Base-by-base conservation (phyloP, 64 coral and sea anemone species). In the Orbicella faveolata region DNA sequence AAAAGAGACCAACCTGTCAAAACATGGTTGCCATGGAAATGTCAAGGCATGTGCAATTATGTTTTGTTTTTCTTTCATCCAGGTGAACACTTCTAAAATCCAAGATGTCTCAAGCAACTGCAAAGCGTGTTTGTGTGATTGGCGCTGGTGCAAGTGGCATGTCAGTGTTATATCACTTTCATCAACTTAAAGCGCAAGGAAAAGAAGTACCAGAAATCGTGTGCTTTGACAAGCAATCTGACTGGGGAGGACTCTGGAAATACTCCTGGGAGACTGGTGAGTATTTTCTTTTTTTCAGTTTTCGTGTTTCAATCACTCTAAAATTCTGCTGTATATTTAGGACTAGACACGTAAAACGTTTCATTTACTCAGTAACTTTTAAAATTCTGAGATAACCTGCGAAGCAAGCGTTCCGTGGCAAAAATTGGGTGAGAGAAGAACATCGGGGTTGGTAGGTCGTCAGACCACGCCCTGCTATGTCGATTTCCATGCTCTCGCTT, bases 191-290 rank as follows among this genome's bases (percentile, higher is more conserved):
- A 59, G 17, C 17, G 15, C 30, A 91, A 83, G 89, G 73, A 33
- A 77, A 77, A 52, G 34, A 84, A 75, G 51, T 91, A 34, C 80
- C 89, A 7, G 79, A 91, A 53, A 85, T 85, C 65, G 89, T 91
- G 52, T 91, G 89, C 30, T 91, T 51, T 61, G 89, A 91, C 19
- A 83, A 77, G 34, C 89, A 85, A 23, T 75, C 64, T 18, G 54
- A 76, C 25, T 90, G 89, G 66, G 89, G 89, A 26, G 89, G 89
- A 23, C 81, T 91, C 18, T 91, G 89, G 89, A 84, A 84, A 57
- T 91, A 77, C 34, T 61, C 89, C 4, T 79, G 81, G 81, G 55
- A 78, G 30, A 86, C 89, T 37, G 89, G 89, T 91, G 75, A 83
- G 68, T 23, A 61, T 19, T 34, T 34, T 6, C 9, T 2, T 39